Conservation (phyloP, 2,113 vertebrate genomes). For the Uropsilus gracilis region DNA sequence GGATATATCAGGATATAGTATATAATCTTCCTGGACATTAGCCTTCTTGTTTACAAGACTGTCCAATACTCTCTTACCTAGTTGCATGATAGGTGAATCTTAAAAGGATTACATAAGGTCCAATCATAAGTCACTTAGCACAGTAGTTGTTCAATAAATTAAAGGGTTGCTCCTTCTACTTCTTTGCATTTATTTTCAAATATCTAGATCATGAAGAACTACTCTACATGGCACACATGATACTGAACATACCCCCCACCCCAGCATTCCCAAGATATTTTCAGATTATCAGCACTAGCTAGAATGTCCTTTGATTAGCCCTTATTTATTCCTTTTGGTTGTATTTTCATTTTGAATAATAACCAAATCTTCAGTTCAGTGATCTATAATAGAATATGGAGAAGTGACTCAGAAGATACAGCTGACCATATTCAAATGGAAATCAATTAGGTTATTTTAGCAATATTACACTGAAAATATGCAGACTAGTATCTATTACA, state of each 20-base stretch:
- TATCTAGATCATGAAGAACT: background rate
- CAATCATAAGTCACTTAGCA: background rate
- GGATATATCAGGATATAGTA: background rate
- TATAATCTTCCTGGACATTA: background rate
- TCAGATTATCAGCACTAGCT: background rate
- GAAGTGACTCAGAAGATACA: background rate
- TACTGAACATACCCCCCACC: background rate
- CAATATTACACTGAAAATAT: conserved; percentile 1
- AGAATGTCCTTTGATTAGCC: background rate
- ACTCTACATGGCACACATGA: background rate
- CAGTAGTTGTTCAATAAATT: background rate
- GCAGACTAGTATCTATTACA: background rate
- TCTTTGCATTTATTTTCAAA: conserved; percentile 15
- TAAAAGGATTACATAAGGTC: conserved; percentile 3
- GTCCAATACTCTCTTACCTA: background rate
- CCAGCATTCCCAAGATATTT: background rate
- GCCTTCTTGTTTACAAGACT: background rate
- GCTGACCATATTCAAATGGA: background rate
- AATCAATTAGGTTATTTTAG: background rate
- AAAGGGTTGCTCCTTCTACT: background rate
- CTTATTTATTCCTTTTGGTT: background rate
- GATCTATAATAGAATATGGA: background rate
- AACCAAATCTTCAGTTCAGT: background rate
- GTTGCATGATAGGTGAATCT: background rate
- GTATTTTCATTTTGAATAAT: background rate